Evolutionary conservation across 2,888 invertebrate genomes (phyloP), one percentile per base, ranked within the genome.

Genomic region (Agrotis puta): DNA sequence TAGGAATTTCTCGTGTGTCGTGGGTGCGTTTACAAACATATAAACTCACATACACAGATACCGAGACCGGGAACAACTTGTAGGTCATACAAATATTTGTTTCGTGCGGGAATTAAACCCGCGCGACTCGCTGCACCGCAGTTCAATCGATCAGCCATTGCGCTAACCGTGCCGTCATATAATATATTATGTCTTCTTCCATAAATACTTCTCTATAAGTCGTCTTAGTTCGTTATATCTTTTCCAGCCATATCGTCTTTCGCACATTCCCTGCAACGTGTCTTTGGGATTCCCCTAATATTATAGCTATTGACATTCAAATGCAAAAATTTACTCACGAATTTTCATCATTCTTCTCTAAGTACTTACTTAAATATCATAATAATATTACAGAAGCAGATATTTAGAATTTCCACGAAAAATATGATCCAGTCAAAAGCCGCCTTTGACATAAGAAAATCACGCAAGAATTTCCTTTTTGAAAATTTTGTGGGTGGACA

Each of bases 351-450:
- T 51, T 51, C 53, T 47, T 48, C 20, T 64, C 56, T 13, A 48
- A 43, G 20, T 16, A 16, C 76, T 56, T 43, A 47, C 16, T 45
- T 63, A 43, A 27, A 76, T 53, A 47, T 76, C 39, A 13, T 58
- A 27, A 39, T n/a, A 54, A 58, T 51, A 33, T 56, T 56, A 77
- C 47, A 33, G 33, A 33, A 33, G 33, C 33, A 33, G 5, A 50
- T 50, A 47, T 1, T 43, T n/a, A n/a, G 7, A 27, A 11, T 61
- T 51, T 61, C 16, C 20, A 22, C 6, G 45, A 62, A 24, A 62
- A 62, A 39, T n/a, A 61, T 70, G 57, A 62, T 58, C 47, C 51
- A 57, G 16, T 22, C 11, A 33, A 39, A 62, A 48, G 50, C 39
- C 20, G 45, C 43, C 57, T 62, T 51, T 24, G 78, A 27, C 56